A percentile compares a stretch with the other conserved stretches of the same genome.
Evolutionary conservation across 2,113 vertebrate genomes (phyloP).

Genomic region (Pipa parva): DNA sequence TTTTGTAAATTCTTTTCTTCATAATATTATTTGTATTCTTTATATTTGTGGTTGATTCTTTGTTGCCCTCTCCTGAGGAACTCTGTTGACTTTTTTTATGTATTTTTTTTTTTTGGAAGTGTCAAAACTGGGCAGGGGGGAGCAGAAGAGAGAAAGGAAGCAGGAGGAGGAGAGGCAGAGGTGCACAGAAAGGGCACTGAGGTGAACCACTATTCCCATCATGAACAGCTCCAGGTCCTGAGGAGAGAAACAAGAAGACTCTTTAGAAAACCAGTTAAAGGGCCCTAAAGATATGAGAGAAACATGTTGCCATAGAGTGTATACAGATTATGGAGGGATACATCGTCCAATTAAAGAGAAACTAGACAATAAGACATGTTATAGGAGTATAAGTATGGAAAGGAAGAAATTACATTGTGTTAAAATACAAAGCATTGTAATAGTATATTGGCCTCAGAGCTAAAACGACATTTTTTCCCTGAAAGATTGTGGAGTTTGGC

Average conservation of each 20-base stretch:
- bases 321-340: no score
- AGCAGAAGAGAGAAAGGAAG: conserved; percentile 33
- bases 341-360: no score
- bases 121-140: conserved; percentile 37
- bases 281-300: not conserved
- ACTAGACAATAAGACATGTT: no score
- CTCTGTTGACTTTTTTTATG: not conserved
- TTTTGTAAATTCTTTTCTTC: conserved; percentile 36
- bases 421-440: no score
- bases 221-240: conserved; percentile 36
- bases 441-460: no score
- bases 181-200: conserved; percentile 28
- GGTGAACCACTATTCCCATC: conserved; percentile 34
- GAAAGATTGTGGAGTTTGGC: no score
- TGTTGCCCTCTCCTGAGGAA: conserved; percentile 32
- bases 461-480: no score
- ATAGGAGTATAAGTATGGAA: no score
- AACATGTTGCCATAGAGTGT: no score
- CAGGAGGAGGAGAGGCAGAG: conserved; percentile 23
- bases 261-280: not conserved
- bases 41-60: conserved; percentile 20
- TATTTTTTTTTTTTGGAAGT: no score
- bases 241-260: conserved; percentile 19
- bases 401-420: no score
- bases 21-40: conserved; percentile 34